Evolutionary conservation across 2,113 vertebrate species (phyloP).

Genomic region (Penelope pileata): DNA sequence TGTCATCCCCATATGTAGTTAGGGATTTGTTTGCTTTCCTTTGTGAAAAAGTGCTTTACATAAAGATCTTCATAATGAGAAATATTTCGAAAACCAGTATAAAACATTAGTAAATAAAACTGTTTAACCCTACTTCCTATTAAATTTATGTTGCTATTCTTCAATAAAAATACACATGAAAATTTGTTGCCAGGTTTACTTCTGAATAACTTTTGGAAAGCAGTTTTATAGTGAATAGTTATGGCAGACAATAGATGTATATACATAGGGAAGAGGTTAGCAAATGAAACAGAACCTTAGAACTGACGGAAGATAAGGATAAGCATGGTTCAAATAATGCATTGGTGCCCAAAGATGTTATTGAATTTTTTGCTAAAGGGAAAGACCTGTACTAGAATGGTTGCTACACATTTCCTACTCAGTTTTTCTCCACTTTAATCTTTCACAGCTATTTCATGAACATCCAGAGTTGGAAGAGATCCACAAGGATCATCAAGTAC

Average conservation of each 20-base stretch:
- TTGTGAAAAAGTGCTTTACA: too few species aligned
- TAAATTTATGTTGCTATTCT: neutral
- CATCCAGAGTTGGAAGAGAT: too few species aligned
- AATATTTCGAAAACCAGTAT: neutral
- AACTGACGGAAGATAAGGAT: neutral
- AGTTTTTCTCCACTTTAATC: neutral
- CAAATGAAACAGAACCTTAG: neutral
- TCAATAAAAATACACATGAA: neutral
- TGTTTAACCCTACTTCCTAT: neutral
- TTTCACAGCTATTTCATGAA: neutral
- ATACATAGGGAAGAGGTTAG: neutral
- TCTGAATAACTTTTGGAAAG: neutral
- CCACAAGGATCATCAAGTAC: too few species aligned
- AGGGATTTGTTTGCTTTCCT: neutral
- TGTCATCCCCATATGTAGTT: neutral
- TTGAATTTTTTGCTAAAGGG: neutral
- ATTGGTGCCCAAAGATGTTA: neutral
- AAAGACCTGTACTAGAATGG: neutral
- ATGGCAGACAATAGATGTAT: neutral
- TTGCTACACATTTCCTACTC: neutral
- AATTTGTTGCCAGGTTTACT: neutral
- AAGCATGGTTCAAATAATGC: neutral
- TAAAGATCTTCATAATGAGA: neutral
- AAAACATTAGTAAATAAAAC: neutral
- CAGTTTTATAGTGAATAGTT: neutral